Percentiles rank a stretch among this genome's conserved stretches.
phyloP scores from a whole-genome alignment of 2,797 vertebrate species.

The Esox lucius region DNA sequence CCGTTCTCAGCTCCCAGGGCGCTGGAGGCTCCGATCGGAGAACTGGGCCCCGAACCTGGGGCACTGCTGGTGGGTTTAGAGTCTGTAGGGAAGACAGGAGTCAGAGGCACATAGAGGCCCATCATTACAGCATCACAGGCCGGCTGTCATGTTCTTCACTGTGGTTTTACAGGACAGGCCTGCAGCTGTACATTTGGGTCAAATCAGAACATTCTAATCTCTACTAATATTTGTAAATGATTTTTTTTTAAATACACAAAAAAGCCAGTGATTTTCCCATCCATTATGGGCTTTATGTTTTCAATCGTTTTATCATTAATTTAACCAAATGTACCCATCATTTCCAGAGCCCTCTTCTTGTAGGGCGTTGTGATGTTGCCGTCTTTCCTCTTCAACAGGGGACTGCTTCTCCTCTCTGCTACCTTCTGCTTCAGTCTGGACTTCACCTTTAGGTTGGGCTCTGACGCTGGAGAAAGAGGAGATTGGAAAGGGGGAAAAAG shows the following conservation, averaged over 20 bases:
- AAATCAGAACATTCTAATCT: too few relatives aligned
- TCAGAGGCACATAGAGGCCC: conserved; percentile 19
- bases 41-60: conserved; percentile 94
- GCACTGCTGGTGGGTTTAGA: conserved; percentile 91
- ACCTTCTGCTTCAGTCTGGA: conserved; percentile 65
- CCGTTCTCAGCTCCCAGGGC: conserved; percentile 89
- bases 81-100: conserved; percentile 75
- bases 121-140: too few relatives aligned
- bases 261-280: neutral
- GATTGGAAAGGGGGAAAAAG: neutral
- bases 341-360: conserved; percentile 67
- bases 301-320: neutral
- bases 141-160: too few relatives aligned
- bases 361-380: conserved; percentile 49
- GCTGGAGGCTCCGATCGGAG: conserved; percentile 90
- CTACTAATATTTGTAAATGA: neutral
- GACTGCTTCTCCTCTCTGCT: conserved; percentile 60
- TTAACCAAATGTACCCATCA: conserved; percentile 64
- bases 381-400: conserved; percentile 53
- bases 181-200: too few relatives aligned
- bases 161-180: neutral
- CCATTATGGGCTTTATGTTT: too few relatives aligned
- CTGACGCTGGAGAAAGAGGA: conserved; percentile 14
- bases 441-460: conserved; percentile 63
- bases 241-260: neutral